Base-by-base conservation (phyloP, 2,113 vertebrate genomes). In the Podarcis muralis region DNA sequence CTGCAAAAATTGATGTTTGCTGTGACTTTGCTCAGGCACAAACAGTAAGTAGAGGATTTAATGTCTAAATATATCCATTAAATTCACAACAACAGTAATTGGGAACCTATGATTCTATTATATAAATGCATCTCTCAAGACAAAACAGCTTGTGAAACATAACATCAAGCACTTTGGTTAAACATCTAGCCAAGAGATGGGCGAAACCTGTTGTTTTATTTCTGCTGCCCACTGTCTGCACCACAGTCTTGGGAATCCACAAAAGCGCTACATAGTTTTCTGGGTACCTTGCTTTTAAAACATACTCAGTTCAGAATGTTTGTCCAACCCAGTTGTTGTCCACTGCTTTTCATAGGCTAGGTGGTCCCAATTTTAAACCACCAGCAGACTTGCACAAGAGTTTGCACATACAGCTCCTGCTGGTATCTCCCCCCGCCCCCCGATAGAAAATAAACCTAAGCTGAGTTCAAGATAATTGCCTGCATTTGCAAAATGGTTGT, bases 71-170 rank as follows among this genome's bases (percentile, higher is more conserved):
- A 48, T 11, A 48, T 48, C 9, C 48, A 48, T 48, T 48, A 48
- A 48, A 48, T 48, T 48, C 48, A 48, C 48, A 48, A 48, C 48
- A 48, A 1, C 57, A 32, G 7, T 3, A 48, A 35, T 9, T 37
- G 80, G 74, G 18, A 16, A 66, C 59, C 89, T 83, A 30, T 90
- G 85, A 35, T 48, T 91, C 69, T 80, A 82, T 30, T 71, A 72
- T 12, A 77, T 57, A 84, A 80, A 48, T 59, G 66, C 25, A 92
- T 59, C 11, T 71, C 8, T 71, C 8, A 48, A 57, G 48, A 59
- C 25, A 53, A 6, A n/a, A 11, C 1, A 15, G 20, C 11, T 86
- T 68, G 37, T 5, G 30, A 18, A 53, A 69, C 23, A 32, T 40
- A 72, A 84, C 84, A 12, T 53, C 13, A 20, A 43, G 37, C 30